phyloP scores from a whole-genome alignment of 2,888 invertebrate genomes.

The Zaprionus obscuricornis region DNA sequence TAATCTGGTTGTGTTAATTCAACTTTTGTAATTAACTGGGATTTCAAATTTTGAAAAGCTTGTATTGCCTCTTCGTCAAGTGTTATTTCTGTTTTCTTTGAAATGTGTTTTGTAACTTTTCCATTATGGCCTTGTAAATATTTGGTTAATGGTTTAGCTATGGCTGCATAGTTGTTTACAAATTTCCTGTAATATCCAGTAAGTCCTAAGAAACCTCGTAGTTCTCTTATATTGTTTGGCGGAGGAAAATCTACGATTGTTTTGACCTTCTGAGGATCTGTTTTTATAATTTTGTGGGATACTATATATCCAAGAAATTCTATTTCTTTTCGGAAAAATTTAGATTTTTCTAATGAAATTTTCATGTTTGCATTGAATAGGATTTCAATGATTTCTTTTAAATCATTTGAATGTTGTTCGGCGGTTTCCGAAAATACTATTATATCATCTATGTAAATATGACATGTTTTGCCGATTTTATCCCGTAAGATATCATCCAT shows the following conservation, averaged over 20 bases:
- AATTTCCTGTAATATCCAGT: no score
- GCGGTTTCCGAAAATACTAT: neutral
- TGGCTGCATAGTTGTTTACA: no score
- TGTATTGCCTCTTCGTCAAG: neutral
- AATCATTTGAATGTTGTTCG: neutral
- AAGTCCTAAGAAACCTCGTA: no score
- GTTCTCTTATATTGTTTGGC: no score
- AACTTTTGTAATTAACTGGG: neutral
- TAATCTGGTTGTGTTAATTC: neutral
- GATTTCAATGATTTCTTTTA: neutral
- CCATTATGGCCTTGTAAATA: constrained; percentile 1
- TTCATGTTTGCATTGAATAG: neutral
- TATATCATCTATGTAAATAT: neutral
- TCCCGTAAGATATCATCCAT: neutral
- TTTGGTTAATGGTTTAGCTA: constrained; percentile 2
- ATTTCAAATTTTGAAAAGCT: neutral
- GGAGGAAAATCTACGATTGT: no score
- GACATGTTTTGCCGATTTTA: neutral
- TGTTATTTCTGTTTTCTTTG: constrained; percentile 3
- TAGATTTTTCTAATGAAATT: neutral
- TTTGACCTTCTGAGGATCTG: neutral
- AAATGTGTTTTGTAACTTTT: constrained; percentile 2
- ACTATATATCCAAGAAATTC: neutral
- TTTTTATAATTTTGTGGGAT: neutral
- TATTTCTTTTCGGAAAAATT: neutral